phyloP scores from a whole-genome alignment of 2,888 invertebrate species.

The Chrysolina haemoptera region DNA sequence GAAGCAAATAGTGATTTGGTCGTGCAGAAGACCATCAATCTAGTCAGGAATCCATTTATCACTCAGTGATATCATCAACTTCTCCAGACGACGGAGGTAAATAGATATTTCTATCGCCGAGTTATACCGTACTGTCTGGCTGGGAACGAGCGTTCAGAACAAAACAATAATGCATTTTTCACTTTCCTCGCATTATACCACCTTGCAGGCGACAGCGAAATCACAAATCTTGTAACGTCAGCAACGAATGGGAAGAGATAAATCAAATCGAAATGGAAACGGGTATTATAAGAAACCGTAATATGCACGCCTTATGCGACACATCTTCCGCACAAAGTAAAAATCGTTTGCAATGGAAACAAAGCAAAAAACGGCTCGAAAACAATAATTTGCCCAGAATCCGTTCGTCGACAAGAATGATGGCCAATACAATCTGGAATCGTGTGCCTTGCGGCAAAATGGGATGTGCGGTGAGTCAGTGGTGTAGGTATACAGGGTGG shows the following conservation, averaged over 20 bases:
- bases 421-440: slow-evolving; percentile 37
- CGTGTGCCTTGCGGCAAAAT: slow-evolving; percentile 36
- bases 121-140: neutral
- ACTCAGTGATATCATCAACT: neutral
- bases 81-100: neutral
- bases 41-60: too few relatives aligned
- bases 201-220: slow-evolving; percentile 18
- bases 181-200: slow-evolving; percentile 16
- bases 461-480: slow-evolving; percentile 30
- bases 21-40: too few relatives aligned
- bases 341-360: slow-evolving; percentile 38
- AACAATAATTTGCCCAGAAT: slow-evolving; percentile 45
- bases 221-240: slow-evolving; percentile 21
- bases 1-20: too few relatives aligned
- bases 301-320: slow-evolving; percentile 40
- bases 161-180: slow-evolving; percentile 17
- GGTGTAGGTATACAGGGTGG: too few relatives aligned
- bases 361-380: slow-evolving; percentile 36
- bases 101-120: neutral
- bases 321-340: slow-evolving; percentile 43
- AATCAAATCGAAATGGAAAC: slow-evolving; percentile 22
- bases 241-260: slow-evolving; percentile 29
- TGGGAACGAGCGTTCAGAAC: neutral
- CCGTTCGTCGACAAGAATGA: slow-evolving; percentile 40
- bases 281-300: slow-evolving; percentile 43